Conservation (phyloP, 2,113 vertebrate species). For the Perca fluviatilis region DNA sequence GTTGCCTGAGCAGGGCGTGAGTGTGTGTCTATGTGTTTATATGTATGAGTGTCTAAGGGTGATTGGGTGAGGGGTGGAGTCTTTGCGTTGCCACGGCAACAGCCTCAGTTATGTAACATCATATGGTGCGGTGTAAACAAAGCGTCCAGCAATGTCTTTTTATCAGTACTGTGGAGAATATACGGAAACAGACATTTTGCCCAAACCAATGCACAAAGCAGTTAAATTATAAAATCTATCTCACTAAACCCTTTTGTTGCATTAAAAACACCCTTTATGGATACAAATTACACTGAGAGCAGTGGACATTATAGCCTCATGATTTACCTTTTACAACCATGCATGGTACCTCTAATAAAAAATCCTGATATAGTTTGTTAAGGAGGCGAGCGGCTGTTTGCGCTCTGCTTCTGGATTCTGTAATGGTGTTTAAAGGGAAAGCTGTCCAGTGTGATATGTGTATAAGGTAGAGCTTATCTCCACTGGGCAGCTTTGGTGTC, state of each 20-base stretch:
- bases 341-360: constrained; percentile 16
- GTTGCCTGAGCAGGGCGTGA: constrained; percentile 4
- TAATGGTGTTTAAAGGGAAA: constrained; percentile 29
- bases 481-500: constrained; percentile 39
- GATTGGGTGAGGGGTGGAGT: constrained; percentile 40
- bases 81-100: constrained; percentile 73
- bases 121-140: constrained; percentile 79
- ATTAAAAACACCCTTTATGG: not conserved
- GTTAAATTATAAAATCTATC: constrained; percentile 10
- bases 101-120: constrained; percentile 82
- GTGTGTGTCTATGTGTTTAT: not conserved
- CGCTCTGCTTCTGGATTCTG: not conserved
- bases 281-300: constrained; percentile 29
- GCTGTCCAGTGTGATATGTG: constrained; percentile 18
- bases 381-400: not conserved
- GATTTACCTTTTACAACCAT: constrained; percentile 7
- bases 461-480: constrained; percentile 47
- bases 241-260: not conserved
- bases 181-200: constrained; percentile 5
- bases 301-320: constrained; percentile 26
- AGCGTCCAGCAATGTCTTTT: constrained; percentile 52
- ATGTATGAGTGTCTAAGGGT: constrained; percentile 19
- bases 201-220: not conserved
- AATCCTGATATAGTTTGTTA: constrained; percentile 34
- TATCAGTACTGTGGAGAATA: not conserved